These are phyloP conservation scores for Mactromeris polynyma DNA, from an alignment of 2,888 invertebrate genomes.

Conservation along the genomic window DNA sequence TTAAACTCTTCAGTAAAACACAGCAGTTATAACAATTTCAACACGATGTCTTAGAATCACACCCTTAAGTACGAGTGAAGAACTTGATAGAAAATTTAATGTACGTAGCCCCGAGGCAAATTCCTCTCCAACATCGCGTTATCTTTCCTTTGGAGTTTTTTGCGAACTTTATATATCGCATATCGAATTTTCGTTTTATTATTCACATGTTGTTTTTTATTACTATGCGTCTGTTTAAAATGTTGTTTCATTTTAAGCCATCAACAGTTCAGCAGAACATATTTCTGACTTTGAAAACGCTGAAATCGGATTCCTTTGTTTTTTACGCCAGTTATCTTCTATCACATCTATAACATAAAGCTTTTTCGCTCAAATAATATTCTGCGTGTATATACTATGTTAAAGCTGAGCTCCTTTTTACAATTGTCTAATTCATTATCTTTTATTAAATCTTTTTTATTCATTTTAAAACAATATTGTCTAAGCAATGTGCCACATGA, in stretches of 20 bases:
- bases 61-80: not conserved
- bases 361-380: not conserved
- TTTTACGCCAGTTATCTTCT: not conserved
- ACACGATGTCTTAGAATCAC: not conserved
- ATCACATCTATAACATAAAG: not conserved
- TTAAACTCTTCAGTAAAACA: not conserved
- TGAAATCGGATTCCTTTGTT: not conserved
- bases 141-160: not conserved
- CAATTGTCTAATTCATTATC: not conserved
- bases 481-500: not conserved
- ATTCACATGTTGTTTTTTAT: not conserved
- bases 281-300: not conserved
- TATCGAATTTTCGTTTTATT: constrained; percentile 18
- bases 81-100: not conserved
- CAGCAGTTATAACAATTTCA: constrained; percentile 1
- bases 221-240: constrained; percentile 21
- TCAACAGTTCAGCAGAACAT: not conserved
- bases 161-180: not conserved
- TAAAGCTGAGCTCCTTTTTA: not conserved
- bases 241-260: not conserved
- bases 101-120: constrained; percentile 11
- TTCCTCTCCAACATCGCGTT: not conserved
- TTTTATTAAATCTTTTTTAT: not conserved
- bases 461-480: not conserved
- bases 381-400: not conserved